These are phyloP conservation scores for Tetrax tetrax DNA, from an alignment of 2,113 vertebrate genomes.

Conservation along the genomic window DNA sequence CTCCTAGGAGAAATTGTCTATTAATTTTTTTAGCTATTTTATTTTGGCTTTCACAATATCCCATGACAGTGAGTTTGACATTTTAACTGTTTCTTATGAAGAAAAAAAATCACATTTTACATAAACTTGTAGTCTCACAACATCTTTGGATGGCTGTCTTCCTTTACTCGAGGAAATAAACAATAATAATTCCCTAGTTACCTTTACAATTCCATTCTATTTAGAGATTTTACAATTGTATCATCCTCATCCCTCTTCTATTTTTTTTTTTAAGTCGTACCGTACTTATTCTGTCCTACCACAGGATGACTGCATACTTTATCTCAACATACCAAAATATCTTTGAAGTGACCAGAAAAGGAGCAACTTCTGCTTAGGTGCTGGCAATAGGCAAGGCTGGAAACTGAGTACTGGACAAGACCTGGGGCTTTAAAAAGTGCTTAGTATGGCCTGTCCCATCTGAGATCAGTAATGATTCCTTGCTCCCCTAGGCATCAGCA, in stretches of 20 bases:
- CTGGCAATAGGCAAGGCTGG: background rate
- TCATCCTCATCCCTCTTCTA: rapidly evolving
- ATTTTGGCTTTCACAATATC: background rate
- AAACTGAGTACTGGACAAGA: background rate
- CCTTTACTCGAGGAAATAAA: background rate
- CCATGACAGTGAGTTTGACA: background rate
- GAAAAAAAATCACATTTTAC: background rate
- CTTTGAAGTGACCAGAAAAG: background rate
- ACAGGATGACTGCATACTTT: background rate
- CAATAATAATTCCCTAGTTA: background rate
- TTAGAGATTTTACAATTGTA: background rate
- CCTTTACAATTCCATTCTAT: background rate
- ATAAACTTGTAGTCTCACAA: background rate
- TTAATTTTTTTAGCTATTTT: background rate
- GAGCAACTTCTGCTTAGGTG: background rate
- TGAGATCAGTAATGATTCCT: background rate
- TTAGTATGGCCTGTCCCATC: background rate
- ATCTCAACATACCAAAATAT: background rate
- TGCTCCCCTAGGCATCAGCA: background rate
- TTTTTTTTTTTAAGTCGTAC: background rate
- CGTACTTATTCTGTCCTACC: background rate
- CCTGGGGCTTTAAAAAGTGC: background rate
- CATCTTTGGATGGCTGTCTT: background rate
- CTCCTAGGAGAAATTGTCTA: background rate
- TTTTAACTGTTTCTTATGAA: background rate